Evolutionary conservation across 2,888 invertebrate species (phyloP).

Genomic region (Aphidoletes aphidimyza): DNA sequence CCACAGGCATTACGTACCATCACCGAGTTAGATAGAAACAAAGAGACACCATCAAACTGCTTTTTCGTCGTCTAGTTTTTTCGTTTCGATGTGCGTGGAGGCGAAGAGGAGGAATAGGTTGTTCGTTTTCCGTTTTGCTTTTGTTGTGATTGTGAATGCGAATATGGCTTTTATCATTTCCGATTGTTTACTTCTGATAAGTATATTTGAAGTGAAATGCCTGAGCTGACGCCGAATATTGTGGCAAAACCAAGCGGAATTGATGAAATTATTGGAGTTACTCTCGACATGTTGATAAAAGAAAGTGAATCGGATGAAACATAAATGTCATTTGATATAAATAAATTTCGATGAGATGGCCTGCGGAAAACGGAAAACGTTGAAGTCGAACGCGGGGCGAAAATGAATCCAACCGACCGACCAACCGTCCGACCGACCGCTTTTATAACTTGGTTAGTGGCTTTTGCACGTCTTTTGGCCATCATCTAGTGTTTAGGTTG

Average conservation of each 20-base stretch:
- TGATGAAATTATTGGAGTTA: constrained; percentile 17
- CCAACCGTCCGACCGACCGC: not conserved
- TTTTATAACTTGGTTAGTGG: not conserved
- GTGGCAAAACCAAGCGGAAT: constrained; percentile 34
- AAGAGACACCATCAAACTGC: too few species aligned
- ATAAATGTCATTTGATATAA: constrained; percentile 51
- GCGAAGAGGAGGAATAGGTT: not conserved
- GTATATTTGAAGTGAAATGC: not conserved
- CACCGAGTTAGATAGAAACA: too few species aligned
- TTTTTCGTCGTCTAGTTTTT: not conserved
- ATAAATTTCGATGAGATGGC: constrained; percentile 14
- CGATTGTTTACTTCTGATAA: constrained; percentile 47
- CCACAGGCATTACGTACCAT: too few species aligned
- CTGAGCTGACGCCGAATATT: not conserved
- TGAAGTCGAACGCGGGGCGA: not conserved
- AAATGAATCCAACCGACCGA: too few species aligned
- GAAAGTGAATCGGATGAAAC: constrained; percentile 43
- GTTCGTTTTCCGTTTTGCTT: not conserved
- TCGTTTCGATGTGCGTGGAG: not conserved
- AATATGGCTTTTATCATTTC: constrained; percentile 50
- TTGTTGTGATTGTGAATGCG: not conserved
- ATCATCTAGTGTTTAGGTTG: not conserved
- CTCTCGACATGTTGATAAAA: constrained; percentile 26
- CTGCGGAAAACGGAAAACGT: constrained; percentile 36
- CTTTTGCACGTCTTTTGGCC: not conserved